phyloP scores from a whole-genome alignment of 2,113 vertebrate genomes.

The Alaudala cheleensis region DNA sequence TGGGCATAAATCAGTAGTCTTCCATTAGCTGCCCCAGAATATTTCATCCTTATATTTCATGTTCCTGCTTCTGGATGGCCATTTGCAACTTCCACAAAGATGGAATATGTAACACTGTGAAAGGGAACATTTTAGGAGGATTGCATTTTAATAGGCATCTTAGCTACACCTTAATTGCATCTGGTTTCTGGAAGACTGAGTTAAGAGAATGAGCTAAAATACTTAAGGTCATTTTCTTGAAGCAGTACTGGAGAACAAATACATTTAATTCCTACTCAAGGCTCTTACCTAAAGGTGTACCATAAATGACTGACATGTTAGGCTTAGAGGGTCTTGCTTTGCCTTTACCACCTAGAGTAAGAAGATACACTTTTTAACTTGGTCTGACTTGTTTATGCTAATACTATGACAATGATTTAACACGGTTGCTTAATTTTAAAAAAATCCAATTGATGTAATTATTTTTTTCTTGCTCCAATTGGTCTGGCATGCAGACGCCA shows the following conservation, averaged over 20 bases:
- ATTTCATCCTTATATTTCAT: not conserved
- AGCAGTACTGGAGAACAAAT: not conserved
- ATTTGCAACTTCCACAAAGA: not conserved
- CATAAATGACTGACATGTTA: not conserved
- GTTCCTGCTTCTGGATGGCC: not conserved
- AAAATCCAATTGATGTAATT: fast-evolving
- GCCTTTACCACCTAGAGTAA: not conserved
- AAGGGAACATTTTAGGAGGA: not conserved
- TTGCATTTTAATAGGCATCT: not conserved
- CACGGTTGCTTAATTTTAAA: not conserved
- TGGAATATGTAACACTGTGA: fast-evolving
- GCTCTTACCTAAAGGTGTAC: not conserved
- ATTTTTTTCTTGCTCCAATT: not conserved
- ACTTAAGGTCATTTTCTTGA: not conserved
- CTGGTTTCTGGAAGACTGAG: not conserved
- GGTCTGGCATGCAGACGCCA: not conserved
- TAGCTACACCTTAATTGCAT: not conserved
- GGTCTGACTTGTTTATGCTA: not conserved
- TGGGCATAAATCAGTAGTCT: not conserved
- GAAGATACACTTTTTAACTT: not conserved
- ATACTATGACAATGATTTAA: not conserved
- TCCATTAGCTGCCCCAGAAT: not conserved
- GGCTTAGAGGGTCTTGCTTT: not conserved
- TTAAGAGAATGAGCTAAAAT: not conserved
- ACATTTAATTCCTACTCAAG: not conserved